These are phyloP conservation scores for Pachydiplax longipennis DNA, from an alignment of 2,888 invertebrate genomes.

Conservation along the genomic window DNA sequence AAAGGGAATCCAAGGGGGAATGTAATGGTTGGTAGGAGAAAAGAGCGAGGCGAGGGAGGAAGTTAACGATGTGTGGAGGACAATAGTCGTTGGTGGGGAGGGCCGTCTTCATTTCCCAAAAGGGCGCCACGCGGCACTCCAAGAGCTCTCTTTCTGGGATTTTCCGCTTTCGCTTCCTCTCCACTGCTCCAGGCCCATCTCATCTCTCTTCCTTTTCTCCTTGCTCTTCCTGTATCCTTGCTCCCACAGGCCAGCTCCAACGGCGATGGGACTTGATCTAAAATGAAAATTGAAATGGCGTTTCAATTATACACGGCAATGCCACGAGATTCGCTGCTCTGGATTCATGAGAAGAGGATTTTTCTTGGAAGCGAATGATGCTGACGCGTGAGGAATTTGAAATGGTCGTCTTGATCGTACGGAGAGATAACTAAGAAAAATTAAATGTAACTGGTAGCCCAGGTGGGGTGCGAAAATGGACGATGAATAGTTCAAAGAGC, in stretches of 20 bases:
- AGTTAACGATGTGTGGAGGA: constrained; percentile 38
- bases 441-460: too few species aligned
- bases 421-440: too few species aligned
- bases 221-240: background rate
- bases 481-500: too few species aligned
- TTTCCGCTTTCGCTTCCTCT: background rate
- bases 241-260: background rate
- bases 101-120: constrained; percentile 42
- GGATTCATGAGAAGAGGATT: too few species aligned
- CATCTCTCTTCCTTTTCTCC: background rate
- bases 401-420: too few species aligned
- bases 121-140: constrained; percentile 29
- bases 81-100: background rate
- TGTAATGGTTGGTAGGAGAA: background rate
- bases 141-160: constrained; percentile 1
- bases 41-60: background rate
- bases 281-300: background rate
- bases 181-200: background rate
- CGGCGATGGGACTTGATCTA: background rate
- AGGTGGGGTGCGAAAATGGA: too few species aligned
- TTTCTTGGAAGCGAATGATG: too few species aligned
- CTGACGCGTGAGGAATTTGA: too few species aligned
- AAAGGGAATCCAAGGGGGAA: background rate
- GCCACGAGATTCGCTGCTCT: too few species aligned
- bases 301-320: too few species aligned